Base-by-base conservation (phyloP, 2,888 invertebrate species). In the Eudemis profundana region DNA sequence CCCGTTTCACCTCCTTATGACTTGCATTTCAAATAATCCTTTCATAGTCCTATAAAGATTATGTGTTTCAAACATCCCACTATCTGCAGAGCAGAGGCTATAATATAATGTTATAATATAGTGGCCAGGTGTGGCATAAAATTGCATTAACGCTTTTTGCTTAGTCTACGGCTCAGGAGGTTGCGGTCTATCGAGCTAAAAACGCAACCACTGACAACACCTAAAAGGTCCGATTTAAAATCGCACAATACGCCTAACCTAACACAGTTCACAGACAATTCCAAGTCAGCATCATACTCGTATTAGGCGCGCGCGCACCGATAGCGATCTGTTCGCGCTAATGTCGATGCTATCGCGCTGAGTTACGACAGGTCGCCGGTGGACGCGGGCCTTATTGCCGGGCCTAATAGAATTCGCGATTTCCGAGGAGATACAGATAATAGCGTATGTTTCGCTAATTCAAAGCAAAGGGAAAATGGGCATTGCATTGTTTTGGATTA, bases 301-400 rank as follows among this genome's bases (percentile, higher is more conserved):
- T 8, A 63, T 63, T 63, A 64, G 51, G 44, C 49, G 15, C 5
- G 36, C 36, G 36, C n/a, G 19, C 33, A 33, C 1, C 33, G 63
- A 66, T 66, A 66, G 61, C 36, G 23, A 68, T 66, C 66, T 49
- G 10, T 53, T 50, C 59, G 53, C 65, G 53, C 63, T 66, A 66
- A 54, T 60, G 59, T 59, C n/a, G 62, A 59, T 64, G 5, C 50
- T 57, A 64, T 64, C 64, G 42, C 44, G n/a, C 12, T 59, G 27
- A 64, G 42, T 64, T 64, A 64, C 57, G 57, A 59, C 44, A 33
- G 56, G 57, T 63, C 63, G 49, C 12, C 36, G 10, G 36, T 59
- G 51, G 57, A 59, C 50, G 42, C 49, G 29, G 10, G 50, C 57
- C 44, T 59, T 64, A 57, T 29, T 46, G 38, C 27, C 27, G 4